Percentiles rank a stretch among this genome's conserved stretches.
Conservation (phyloP, 2,113 vertebrate species). For the Poeciliopsis prolifica region DNA sequence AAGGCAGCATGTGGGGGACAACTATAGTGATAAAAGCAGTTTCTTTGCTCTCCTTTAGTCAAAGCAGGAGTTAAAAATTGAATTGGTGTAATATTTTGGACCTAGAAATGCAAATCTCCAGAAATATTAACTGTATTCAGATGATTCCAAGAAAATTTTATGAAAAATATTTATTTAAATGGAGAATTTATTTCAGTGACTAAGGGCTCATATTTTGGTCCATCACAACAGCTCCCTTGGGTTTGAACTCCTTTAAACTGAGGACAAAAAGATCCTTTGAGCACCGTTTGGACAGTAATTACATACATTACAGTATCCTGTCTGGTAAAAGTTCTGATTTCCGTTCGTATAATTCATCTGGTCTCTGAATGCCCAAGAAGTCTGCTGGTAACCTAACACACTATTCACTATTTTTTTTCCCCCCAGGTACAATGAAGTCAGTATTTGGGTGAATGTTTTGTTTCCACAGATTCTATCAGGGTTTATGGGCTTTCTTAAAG, state of each 20-base stretch:
- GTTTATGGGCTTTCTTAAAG: constrained; percentile 68
- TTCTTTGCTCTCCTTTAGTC: constrained; percentile 47
- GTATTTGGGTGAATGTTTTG: constrained; percentile 50
- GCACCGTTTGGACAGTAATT: constrained; percentile 72
- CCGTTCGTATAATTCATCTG: constrained; percentile 28
- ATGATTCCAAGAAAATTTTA: background rate
- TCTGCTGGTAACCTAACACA: constrained; percentile 57
- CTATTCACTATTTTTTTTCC: constrained; percentile 12
- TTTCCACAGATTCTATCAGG: constrained; percentile 49
- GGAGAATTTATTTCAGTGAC: constrained; percentile 10
- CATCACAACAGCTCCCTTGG: constrained; percentile 41
- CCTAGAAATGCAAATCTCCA: constrained; percentile 1
- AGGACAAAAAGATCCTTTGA: constrained; percentile 73
- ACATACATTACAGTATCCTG: constrained; percentile 58
- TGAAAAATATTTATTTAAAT: background rate
- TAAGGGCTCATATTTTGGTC: constrained; percentile 41
- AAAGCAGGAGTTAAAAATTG: constrained; percentile 61
- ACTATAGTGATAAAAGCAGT: constrained; percentile 50
- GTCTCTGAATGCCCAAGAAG: constrained; percentile 45
- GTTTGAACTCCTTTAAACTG: constrained; percentile 50
- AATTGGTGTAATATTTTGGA: background rate
- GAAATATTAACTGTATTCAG: background rate
- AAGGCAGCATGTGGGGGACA: constrained; percentile 49
- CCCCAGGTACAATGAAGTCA: constrained; percentile 49
- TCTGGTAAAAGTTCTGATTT: constrained; percentile 36